Conservation (phyloP, 2,888 invertebrate genomes). For the Pseudanteris insignis region DNA sequence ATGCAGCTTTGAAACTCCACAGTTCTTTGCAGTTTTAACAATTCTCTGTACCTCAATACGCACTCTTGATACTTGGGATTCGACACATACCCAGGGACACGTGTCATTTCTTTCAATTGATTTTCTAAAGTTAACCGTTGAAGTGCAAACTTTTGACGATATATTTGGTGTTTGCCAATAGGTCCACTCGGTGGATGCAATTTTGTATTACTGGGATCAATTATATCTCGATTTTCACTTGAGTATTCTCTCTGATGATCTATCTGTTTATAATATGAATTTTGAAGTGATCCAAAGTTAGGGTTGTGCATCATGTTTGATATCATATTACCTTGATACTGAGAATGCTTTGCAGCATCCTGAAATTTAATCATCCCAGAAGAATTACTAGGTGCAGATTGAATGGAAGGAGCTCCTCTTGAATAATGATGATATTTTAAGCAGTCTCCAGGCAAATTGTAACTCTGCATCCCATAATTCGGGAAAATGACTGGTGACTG, state of each 20-base stretch:
- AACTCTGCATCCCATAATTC: conserved; percentile 58
- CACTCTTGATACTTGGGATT: conserved; percentile 63
- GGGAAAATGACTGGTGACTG: conserved; percentile 51
- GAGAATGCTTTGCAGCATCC: conserved; percentile 49
- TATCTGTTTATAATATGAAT: conserved; percentile 53
- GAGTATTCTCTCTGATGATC: conserved; percentile 49
- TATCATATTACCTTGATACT: conserved; percentile 51
- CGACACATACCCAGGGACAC: conserved; percentile 59
- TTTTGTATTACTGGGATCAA: conserved; percentile 43
- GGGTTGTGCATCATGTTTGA: conserved; percentile 41
- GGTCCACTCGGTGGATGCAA: conserved; percentile 39
- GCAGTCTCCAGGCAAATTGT: conserved; percentile 56
- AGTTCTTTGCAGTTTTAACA: conserved; percentile 57
- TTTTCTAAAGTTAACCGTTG: conserved; percentile 59
- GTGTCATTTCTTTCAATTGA: conserved; percentile 56
- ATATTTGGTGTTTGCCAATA: conserved; percentile 54
- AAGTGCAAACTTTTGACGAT: conserved; percentile 60
- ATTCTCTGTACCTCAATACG: conserved; percentile 56
- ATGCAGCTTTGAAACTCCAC: conserved; percentile 56
- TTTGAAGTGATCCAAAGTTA: conserved; percentile 48
- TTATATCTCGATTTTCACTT: conserved; percentile 50
- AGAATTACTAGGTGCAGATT: conserved; percentile 21
- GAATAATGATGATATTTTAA: conserved; percentile 57
- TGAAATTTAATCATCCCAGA: conserved; percentile 52
- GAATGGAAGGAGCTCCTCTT: conserved; percentile 46